phyloP scores from a whole-genome alignment of 2,888 invertebrate species.

The Aphidius colemani region DNA sequence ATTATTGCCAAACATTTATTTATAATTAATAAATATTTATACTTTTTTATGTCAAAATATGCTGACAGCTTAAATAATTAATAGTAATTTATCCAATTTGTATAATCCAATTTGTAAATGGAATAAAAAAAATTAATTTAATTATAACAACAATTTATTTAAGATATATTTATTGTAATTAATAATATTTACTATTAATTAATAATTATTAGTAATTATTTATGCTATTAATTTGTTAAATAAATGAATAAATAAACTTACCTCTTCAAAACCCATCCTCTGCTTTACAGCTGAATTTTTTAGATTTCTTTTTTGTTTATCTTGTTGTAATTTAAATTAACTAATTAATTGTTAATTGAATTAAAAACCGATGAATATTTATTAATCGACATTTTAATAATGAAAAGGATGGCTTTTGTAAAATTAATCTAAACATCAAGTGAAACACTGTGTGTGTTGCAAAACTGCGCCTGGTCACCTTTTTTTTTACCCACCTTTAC shows the following conservation, averaged over 20 bases:
- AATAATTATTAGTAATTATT: no score
- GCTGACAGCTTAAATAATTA: neutral
- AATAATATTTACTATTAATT: no score
- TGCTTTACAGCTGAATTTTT: no score
- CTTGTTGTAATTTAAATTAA: neutral
- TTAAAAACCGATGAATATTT: neutral
- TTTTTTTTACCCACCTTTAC: slow-evolving; percentile 11
- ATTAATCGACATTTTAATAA: neutral
- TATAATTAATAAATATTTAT: neutral
- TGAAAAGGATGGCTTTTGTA: no score
- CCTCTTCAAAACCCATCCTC: no score
- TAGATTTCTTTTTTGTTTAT: neutral
- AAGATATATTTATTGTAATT: no score
- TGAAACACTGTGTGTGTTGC: slow-evolving; percentile 8
- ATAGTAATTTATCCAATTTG: no score
- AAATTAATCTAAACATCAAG: neutral
- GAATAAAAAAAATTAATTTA: no score
- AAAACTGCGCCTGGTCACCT: neutral
- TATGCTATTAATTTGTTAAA: no score
- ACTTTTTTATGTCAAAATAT: neutral
- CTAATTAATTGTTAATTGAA: neutral
- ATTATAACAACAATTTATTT: no score
- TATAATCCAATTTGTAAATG: no score
- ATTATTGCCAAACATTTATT: neutral
- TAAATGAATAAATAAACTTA: no score